Conservation (phyloP, 2,113 vertebrate genomes). For the Alligator sinensis region DNA sequence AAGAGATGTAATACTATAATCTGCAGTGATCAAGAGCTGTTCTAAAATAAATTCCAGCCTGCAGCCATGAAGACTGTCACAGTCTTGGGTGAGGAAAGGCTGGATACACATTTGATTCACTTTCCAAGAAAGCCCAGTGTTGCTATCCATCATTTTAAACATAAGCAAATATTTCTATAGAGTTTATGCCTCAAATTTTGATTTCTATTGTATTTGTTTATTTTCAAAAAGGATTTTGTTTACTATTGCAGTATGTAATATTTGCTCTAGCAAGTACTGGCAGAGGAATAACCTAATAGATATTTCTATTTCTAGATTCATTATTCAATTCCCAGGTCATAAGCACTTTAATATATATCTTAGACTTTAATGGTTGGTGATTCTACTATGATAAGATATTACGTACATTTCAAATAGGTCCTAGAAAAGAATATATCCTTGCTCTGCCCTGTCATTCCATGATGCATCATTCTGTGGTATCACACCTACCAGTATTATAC, state of each 20-base stretch:
- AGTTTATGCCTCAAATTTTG: neutral
- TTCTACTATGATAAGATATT: neutral
- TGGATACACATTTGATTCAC: neutral
- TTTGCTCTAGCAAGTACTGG: neutral
- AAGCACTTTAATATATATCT: slow-evolving; percentile 19
- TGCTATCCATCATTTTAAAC: neutral
- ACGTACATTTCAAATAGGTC: neutral
- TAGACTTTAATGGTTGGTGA: neutral
- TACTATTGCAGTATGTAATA: slow-evolving; percentile 8
- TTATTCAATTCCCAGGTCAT: neutral
- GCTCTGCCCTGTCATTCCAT: slow-evolving; percentile 20
- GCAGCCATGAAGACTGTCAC: neutral
- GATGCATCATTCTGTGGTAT: neutral
- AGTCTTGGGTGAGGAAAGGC: fast-evolving
- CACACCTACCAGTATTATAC: neutral
- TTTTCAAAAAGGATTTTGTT: neutral
- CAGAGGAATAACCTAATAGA: neutral
- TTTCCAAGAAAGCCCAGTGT: neutral
- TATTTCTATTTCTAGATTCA: neutral
- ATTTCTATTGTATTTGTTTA: neutral
- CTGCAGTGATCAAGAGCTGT: neutral
- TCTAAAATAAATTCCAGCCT: neutral
- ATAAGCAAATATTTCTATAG: neutral
- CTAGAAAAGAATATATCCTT: neutral
- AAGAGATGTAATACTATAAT: neutral